Percentiles rank a stretch among this genome's conserved stretches.
These are phyloP conservation scores for Phataginus tricuspis DNA, from an alignment of 2,797 vertebrate genomes.

Conservation along the genomic window DNA sequence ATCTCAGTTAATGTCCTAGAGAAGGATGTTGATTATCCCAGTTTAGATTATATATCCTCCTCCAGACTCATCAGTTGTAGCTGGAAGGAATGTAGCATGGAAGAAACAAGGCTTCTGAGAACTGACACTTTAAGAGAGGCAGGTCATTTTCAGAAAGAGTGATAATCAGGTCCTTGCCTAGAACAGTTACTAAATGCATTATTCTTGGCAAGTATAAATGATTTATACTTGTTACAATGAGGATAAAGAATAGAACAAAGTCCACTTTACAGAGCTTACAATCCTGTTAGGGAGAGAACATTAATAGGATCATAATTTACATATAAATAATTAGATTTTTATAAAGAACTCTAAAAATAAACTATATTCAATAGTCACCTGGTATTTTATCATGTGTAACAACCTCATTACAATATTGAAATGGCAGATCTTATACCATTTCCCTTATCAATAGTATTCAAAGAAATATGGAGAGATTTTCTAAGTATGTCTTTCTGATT, in stretches of 20 bases:
- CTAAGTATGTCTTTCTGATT: background rate
- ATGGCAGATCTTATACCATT: background rate
- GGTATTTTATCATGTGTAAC: background rate
- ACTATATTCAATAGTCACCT: background rate
- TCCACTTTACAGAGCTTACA: background rate
- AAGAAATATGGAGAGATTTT: background rate
- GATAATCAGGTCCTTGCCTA: background rate
- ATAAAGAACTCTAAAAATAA: constrained; percentile 26
- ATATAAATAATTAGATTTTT: constrained; percentile 14
- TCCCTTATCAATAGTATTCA: background rate
- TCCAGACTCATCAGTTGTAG: background rate
- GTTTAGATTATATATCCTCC: background rate
- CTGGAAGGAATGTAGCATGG: background rate
- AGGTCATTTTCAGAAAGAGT: background rate
- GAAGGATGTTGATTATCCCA: background rate
- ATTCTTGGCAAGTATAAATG: background rate
- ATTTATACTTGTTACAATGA: background rate
- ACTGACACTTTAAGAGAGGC: background rate
- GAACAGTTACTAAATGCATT: background rate
- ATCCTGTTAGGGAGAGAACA: background rate
- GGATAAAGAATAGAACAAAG: background rate
- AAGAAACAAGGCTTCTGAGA: background rate
- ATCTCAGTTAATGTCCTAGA: background rate
- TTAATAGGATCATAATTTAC: background rate
- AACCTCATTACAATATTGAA: background rate